Base-by-base conservation (phyloP, 92 coral and sea anemone species). In the Porites lobata region DNA sequence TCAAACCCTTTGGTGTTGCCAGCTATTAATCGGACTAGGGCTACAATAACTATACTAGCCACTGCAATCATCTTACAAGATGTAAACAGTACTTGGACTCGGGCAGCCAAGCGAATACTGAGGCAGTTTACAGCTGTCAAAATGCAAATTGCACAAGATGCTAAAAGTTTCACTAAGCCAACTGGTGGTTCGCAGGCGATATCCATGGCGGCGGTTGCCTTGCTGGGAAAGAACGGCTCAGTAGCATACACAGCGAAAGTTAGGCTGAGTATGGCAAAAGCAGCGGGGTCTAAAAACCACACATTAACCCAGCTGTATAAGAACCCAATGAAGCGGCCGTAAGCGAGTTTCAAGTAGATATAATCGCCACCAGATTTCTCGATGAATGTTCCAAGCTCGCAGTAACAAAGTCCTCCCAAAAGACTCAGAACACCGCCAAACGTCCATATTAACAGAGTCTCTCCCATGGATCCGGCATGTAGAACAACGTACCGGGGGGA, bases 301-400 rank as follows among this genome's bases (percentile, higher is more conserved):
- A 93, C 87, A 53, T 90, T 85, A 19, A 91, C 91, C 98, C 98
- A 95, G 51, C 98, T 95, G 86, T 90, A 91, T 15, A 95, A 83
- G 80, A 95, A 95, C 10, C 94, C 96, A n/a, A 91, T 81, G 67
- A 95, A 56, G 20, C 89, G 86, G 29, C 98, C 98, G 79, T 83
- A 95, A 6, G 98, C 94, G 77, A 93, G 92, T 79, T 93, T 92
- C 72, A 95, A 72, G 81, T 95, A 95, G 13, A 92, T 91, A 67
- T 91, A 92, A 66, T 95, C 98, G 2, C 98, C 99, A 20, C 99
- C 99, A 0, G 97, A 92, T 82, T 85, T 85, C 80, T 90, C 94
- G 63, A 96, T 96, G 77, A 95, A 81, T 15, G 99, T 94, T 57
- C 99, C 99, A 43, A 96, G 92, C 64, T 96, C 98, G 61, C 96